Evolutionary conservation across 2,113 vertebrate species (phyloP).

Genomic region (Zeus faber): DNA sequence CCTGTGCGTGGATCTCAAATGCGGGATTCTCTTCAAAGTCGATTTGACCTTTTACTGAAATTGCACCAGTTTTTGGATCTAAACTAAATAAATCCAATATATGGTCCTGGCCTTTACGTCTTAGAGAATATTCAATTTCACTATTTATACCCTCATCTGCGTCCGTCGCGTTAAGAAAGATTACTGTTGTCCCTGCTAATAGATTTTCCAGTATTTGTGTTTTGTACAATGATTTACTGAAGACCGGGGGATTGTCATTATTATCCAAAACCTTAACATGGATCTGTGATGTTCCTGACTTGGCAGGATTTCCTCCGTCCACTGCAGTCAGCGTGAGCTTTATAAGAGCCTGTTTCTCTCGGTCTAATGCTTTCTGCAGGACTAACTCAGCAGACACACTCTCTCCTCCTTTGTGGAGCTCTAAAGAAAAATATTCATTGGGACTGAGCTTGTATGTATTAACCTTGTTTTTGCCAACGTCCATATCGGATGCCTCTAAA

Average conservation of each 20-base stretch:
- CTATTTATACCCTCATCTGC: constrained; percentile 73
- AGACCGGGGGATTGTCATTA: constrained; percentile 25
- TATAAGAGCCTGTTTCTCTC: constrained; percentile 65
- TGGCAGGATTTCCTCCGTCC: constrained; percentile 66
- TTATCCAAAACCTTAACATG: constrained; percentile 72
- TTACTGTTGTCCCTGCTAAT: constrained; percentile 43
- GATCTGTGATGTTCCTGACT: constrained; percentile 64
- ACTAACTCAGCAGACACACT: constrained; percentile 72
- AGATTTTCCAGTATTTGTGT: constrained; percentile 68
- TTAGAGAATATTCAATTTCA: constrained; percentile 61
- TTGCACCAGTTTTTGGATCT: constrained; percentile 38
- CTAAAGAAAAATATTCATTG: constrained; percentile 67
- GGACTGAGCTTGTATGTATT: constrained; percentile 73
- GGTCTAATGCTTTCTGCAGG: constrained; percentile 76
- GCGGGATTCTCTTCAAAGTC: constrained; percentile 70
- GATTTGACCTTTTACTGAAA: constrained; percentile 55
- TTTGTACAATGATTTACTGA: constrained; percentile 65
- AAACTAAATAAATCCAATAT: constrained; percentile 50
- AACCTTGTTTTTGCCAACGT: constrained; percentile 49
- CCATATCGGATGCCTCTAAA: constrained; percentile 54
- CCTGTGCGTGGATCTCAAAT: constrained; percentile 74
- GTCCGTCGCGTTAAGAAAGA: constrained; percentile 68
- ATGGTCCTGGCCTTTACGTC: constrained; percentile 38
- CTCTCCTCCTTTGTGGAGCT: constrained; percentile 67
- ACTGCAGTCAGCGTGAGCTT: constrained; percentile 61